phyloP scores from a whole-genome alignment of 2,797 vertebrate genomes.

The Sebastes hubbsi region DNA sequence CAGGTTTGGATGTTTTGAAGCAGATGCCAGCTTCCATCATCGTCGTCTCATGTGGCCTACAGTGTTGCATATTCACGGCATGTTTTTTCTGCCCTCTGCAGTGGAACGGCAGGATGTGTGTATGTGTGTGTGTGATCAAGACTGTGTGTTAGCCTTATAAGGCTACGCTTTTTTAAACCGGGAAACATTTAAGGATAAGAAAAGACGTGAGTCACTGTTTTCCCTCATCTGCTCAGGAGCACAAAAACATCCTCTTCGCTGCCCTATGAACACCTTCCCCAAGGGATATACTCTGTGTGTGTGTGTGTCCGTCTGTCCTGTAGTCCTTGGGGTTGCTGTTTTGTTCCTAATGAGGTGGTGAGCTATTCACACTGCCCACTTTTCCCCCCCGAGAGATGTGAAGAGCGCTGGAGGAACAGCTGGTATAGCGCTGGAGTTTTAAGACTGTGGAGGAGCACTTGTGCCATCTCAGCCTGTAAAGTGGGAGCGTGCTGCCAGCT shows the following conservation, averaged over 20 bases:
- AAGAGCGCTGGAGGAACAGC: slow-evolving; percentile 37
- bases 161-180: slow-evolving; percentile 59
- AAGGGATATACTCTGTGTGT: slow-evolving; percentile 15
- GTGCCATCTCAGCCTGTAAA: background rate
- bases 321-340: slow-evolving; percentile 22
- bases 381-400: slow-evolving; percentile 27
- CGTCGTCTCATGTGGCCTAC: slow-evolving; percentile 32
- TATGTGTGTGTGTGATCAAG: slow-evolving; percentile 16
- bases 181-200: slow-evolving; percentile 73
- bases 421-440: slow-evolving; percentile 23
- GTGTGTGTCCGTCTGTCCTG: background rate
- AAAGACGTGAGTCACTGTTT: slow-evolving; percentile 72
- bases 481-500: background rate
- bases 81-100: slow-evolving; percentile 51
- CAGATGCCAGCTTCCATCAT: slow-evolving; percentile 49
- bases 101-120: slow-evolving; percentile 24
- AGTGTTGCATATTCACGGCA: slow-evolving; percentile 39
- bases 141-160: slow-evolving; percentile 61
- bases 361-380: slow-evolving; percentile 53
- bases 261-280: slow-evolving; percentile 29
- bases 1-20: slow-evolving; percentile 36
- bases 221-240: slow-evolving; percentile 47
- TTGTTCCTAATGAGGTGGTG: slow-evolving; percentile 62
- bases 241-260: slow-evolving; percentile 70
- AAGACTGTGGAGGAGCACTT: background rate